These are phyloP conservation scores for Drosophila ananassae DNA, from an alignment of 1,140 invertebrate species.

Conservation along the genomic window DNA sequence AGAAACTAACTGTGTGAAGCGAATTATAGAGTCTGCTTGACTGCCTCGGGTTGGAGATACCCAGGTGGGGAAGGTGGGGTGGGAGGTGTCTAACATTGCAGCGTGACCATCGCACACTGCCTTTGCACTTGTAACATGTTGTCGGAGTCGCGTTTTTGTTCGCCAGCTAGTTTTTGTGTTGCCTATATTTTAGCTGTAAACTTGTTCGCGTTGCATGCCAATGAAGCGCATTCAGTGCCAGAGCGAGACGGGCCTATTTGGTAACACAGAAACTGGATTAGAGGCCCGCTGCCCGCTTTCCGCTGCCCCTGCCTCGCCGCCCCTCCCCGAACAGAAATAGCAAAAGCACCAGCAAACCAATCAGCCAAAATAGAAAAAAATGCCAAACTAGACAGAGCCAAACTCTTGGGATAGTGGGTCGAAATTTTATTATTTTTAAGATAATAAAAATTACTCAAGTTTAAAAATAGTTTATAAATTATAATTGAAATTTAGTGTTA, in stretches of 20 bases:
- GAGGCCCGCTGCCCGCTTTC: conserved; percentile 33
- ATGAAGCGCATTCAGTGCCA: conserved; percentile 20
- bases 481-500: not conserved
- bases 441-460: not conserved
- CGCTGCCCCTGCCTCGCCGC: not conserved
- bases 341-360: conserved; percentile 23
- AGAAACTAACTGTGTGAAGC: conserved; percentile 65
- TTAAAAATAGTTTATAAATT: too few species aligned
- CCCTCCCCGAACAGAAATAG: conserved; percentile 3
- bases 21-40: conserved; percentile 52
- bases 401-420: conserved; percentile 15
- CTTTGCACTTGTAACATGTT: conserved; percentile 78
- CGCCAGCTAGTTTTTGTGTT: conserved; percentile 19
- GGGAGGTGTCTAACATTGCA: conserved; percentile 71
- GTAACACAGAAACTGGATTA: conserved; percentile 71
- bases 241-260: conserved; percentile 22
- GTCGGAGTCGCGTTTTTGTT: conserved; percentile 47
- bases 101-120: conserved; percentile 71
- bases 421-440: not conserved
- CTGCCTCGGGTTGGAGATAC: conserved; percentile 4
- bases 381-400: conserved; percentile 15
- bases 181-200: conserved; percentile 68
- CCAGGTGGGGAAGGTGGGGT: not conserved
- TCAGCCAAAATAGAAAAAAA: conserved; percentile 31
- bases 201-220: conserved; percentile 64